Conservation (phyloP, 2,797 vertebrate species). For the Macropodus opercularis region DNA sequence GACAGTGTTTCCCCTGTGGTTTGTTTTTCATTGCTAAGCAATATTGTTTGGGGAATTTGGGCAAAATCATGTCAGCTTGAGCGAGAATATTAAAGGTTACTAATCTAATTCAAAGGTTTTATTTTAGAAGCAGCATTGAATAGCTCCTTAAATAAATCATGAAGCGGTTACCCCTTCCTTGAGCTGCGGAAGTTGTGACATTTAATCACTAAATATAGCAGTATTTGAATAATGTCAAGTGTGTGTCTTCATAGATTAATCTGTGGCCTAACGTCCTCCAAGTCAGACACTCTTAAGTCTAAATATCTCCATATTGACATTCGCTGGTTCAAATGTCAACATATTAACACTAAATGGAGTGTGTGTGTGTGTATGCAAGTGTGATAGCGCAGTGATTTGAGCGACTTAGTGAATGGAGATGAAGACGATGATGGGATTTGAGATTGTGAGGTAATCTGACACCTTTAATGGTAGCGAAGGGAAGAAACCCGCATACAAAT, state of each 20-base stretch:
- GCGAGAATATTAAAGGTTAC: constrained; percentile 49
- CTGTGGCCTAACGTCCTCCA: constrained; percentile 15
- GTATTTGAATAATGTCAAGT: constrained; percentile 64
- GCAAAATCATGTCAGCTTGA: constrained; percentile 15
- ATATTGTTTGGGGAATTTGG: constrained; percentile 14
- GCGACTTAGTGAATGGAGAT: constrained; percentile 69
- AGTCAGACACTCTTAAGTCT: constrained; percentile 25
- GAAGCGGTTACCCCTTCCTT: constrained; percentile 26
- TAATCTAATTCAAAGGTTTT: constrained; percentile 45
- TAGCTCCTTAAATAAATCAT: constrained; percentile 48
- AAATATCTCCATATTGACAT: constrained; percentile 41
- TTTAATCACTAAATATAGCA: constrained; percentile 66
- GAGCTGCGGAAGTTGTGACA: constrained; percentile 55
- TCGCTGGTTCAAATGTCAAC: constrained; percentile 61
- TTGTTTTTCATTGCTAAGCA: constrained; percentile 40
- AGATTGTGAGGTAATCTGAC: constrained; percentile 54
- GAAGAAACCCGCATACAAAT: constrained; percentile 65
- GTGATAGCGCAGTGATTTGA: constrained; percentile 46
- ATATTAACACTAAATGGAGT: constrained; percentile 52
- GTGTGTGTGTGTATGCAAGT: constrained; percentile 15
- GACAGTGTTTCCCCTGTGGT: constrained; percentile 1
- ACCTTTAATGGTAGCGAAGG: constrained; percentile 51
- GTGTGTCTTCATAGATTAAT: constrained; percentile 52
- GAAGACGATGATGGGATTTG: constrained; percentile 67
- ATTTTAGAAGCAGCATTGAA: constrained; percentile 25